phyloP scores from a whole-genome alignment of 2,888 invertebrate species.

The Polylopha cassiicola region DNA sequence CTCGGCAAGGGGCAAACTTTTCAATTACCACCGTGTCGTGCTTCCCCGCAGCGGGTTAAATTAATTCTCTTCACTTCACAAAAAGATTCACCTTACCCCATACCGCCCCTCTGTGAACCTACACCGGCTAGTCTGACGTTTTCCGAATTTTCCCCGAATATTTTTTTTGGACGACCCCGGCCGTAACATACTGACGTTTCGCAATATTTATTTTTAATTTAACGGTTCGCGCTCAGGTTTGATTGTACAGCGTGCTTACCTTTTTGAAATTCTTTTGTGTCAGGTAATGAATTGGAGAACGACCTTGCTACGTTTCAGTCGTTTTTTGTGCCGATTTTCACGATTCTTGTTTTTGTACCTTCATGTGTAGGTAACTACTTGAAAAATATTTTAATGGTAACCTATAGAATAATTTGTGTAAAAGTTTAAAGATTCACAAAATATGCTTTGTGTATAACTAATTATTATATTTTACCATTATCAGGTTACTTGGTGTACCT shows the following conservation, averaged over 20 bases:
- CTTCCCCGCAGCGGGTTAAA: constrained; percentile 78
- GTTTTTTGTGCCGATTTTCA: constrained; percentile 27
- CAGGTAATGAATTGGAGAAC: constrained; percentile 47
- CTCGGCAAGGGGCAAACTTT: constrained; percentile 77
- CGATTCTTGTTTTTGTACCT: constrained; percentile 15
- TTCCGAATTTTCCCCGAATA: constrained; percentile 55
- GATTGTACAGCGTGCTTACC: constrained; percentile 59
- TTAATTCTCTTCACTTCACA: constrained; percentile 77
- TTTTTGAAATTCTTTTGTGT: constrained; percentile 62
- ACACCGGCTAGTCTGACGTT: constrained; percentile 54
- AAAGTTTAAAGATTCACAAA: too few species aligned
- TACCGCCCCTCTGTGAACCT: constrained; percentile 52
- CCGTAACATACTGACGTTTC: constrained; percentile 75
- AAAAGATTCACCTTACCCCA: constrained; percentile 73
- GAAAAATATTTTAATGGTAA: too few species aligned
- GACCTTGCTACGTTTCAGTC: constrained; percentile 30
- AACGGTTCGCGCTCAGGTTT: constrained; percentile 67
- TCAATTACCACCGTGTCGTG: constrained; percentile 76
- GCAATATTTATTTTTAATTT: constrained; percentile 78
- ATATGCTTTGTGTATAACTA: too few species aligned
- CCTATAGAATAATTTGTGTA: too few species aligned
- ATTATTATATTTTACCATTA: too few species aligned
- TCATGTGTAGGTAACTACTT: too few species aligned
- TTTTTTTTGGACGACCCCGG: constrained; percentile 54
- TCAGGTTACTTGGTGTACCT: too few species aligned